Base-by-base conservation (phyloP, 2,797 vertebrate genomes). In the Ptychobarbus kaznakovi region DNA sequence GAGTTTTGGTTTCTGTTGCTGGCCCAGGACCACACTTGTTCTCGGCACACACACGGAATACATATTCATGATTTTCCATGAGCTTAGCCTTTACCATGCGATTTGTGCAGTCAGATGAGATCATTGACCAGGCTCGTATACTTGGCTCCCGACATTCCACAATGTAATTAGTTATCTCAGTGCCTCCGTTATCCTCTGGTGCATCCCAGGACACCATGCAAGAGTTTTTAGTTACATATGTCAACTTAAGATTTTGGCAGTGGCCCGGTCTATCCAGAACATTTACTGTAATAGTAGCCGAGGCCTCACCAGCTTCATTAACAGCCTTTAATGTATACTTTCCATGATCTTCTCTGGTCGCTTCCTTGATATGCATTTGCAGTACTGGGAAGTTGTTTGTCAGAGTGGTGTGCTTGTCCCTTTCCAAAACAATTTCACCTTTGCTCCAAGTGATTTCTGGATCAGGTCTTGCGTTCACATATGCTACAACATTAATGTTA, bases 111-210 rank as follows among this genome's bases (percentile, higher is more conserved):
- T 95, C 96, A 78, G 98, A 97, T 11, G 97, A 96, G 87, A 99
- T 96, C 92, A 99, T 97, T 69, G 97, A 97, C 98, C 98, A 99
- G 84, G 96, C 93, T 90, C 96, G 97, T 90, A 98, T 92, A 90
- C 94, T 99, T 51, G 98, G 98, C 49, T 99, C 96, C 82, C 98
- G 97, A 86, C 96, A 97, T 91, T 99, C 98, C 85, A 99, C 98
- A 73, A 99, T 98, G 89, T 99, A 99, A 93, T 98, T 98, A 87
- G 97, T 99, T 91, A 99, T 99, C 94, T 99, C 98, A 9, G 97
- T 97, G 86, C 98, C 98, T 85, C 98, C 98, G 0, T 99, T 99
- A 93, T 99, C 98, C 73, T 94, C 91, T 65, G 98, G 98, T 74
- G 97, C 95, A 86, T 99, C 98, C 97, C 98, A 99, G 91, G 97